Evolutionary conservation across 2,888 invertebrate genomes (phyloP), one percentile per base, ranked within the genome.

Genomic region (Netelia virgata): DNA sequence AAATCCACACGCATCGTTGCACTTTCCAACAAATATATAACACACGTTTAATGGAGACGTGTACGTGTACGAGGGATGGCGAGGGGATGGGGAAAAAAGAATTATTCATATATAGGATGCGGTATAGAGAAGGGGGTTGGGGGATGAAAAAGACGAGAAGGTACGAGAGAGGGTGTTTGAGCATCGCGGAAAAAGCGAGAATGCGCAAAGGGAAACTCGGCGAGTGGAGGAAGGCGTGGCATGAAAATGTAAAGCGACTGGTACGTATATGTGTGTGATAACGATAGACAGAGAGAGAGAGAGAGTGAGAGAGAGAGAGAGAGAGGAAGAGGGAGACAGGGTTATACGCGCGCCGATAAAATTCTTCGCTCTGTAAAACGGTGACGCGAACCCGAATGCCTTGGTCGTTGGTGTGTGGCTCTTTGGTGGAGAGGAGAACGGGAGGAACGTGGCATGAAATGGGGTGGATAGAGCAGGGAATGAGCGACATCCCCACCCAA

Each of bases 331-430:
- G 59, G 63, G 57, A 91, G 53, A 61, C 23, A 3, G 28, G 16
- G 41, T 18, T 28, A 79, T 64, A 75, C n/a, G 90, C 89, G 88
- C 89, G 88, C 88, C 91, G 92, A 92, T 92, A 92, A 93, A 93
- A 93, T 93, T 92, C 91, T 90, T 90, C 89, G 90, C 88, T 55
- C 90, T 88, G 91, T 91, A 91, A 92, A 92, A 91, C 90, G 92
- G 88, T 92, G 92, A 92, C 91, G 92, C 90, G 92, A 90, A 91
- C 89, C 36, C 90, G 92, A 93, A 92, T 93, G 90, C 91, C 87
- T 87, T 88, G 85, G 66, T 69, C 75, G 82, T 68, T 16, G 59
- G n/a, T 77, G 84, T 73, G 73, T 63, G 78, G 41, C 66, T 66
- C 47, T 73, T 85, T 84, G 77, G 75, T 79, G 77, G 73, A 57